Percentiles rank a stretch among this genome's conserved stretches.
These are phyloP conservation scores for Aegotheles bennettii DNA, from an alignment of 2,113 vertebrate genomes.

Conservation along the genomic window DNA sequence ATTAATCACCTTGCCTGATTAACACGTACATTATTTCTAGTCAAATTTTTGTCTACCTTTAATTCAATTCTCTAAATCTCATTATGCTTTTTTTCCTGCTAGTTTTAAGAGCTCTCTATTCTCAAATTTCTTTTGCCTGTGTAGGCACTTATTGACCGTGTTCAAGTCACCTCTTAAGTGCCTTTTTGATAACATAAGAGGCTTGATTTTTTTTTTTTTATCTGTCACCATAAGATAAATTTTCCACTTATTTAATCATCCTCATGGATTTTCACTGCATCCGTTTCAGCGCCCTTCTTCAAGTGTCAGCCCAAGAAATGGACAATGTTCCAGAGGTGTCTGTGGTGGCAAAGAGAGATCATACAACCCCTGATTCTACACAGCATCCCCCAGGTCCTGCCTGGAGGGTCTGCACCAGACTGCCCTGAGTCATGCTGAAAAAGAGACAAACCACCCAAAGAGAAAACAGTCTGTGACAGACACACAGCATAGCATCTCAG, in stretches of 20 bases:
- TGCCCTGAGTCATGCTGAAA: background rate
- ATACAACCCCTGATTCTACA: background rate
- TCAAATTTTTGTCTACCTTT: conserved; percentile 49
- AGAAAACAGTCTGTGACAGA: background rate
- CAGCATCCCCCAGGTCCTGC: background rate
- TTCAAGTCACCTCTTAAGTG: background rate
- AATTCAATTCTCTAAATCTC: conserved; percentile 10
- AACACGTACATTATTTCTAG: background rate
- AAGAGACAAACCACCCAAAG: background rate
- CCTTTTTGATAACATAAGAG: background rate
- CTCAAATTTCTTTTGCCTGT: background rate
- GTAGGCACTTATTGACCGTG: background rate
- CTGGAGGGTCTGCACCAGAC: background rate
- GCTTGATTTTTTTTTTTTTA: background rate
- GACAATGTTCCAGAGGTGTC: background rate
- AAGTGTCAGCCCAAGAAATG: background rate
- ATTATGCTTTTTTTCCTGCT: background rate
- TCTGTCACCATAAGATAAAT: background rate
- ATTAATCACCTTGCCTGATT: conserved; percentile 43
- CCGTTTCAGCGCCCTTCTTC: background rate
- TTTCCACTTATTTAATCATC: background rate
- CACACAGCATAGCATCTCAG: background rate
- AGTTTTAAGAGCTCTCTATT: conserved; percentile 14
- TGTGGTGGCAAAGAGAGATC: background rate
- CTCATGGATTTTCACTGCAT: background rate